Evolutionary conservation across 2,888 invertebrate genomes (phyloP), one percentile per base, ranked within the genome.

Genomic region (Smittia aterrima): DNA sequence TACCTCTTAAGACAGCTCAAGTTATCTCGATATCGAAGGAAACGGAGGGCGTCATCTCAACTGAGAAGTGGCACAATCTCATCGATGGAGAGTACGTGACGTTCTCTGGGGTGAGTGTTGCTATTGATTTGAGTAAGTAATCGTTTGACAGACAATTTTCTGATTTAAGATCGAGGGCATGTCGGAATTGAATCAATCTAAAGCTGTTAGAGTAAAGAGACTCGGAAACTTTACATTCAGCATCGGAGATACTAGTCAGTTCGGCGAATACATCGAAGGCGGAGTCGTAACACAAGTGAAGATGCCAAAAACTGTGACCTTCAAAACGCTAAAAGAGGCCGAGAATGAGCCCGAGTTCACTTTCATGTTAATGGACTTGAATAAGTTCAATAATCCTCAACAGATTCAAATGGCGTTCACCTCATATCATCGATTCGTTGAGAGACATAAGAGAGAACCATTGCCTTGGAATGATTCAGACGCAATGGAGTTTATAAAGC

Each of bases 51-150:
- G 90, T 97, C 20, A 96, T 99, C 0, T 95, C 96, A 0, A 98
- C 99, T 84, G 98, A 98, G 80, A 92, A 93, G 0, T 88, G 97
- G 47, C 99, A 99, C 83, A 98, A 98, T 0, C 88, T 98, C 79
- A 96, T 97, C 83, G 96, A 97, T 83, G 98, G 97, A 20, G 97
- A 99, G 83, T 89, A 90, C 83, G 96, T 99, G 7, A 95, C 95
- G 4, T 99, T 99, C 82, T 90, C 90, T 41, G 98, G 99, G 87
- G 86, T 86, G 77, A 77, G 81, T 81, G n/a, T 47, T 22, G 24
- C 24, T 74, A 75, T 47, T 11, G 47, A 47, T 25, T 62, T 25
- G n/a, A 54, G 16, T 54, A 9, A 25, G 20, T 62, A 47, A 47
- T n/a, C 47, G 16, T n/a, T 13, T 47, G 16, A 47, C 47, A 6